Evolutionary conservation across 2,113 vertebrate genomes (phyloP).

Genomic region (Bagarius yarrelli): DNA sequence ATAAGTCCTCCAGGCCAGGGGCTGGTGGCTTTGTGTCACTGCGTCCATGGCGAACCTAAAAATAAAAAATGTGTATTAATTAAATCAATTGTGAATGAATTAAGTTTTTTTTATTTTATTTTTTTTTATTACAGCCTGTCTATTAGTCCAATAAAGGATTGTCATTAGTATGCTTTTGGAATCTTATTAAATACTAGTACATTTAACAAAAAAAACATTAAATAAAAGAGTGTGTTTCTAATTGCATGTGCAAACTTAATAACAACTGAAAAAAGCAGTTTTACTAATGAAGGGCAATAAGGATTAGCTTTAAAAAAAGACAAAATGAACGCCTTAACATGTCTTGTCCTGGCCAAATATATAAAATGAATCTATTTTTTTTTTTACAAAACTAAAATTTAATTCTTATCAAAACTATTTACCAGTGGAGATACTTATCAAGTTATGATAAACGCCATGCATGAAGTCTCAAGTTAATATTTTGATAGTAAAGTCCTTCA

Average conservation of each 20-base stretch:
- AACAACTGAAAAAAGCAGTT: background rate
- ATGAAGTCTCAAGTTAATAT: background rate
- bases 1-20: conserved; percentile 73
- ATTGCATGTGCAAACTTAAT: background rate
- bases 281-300: background rate
- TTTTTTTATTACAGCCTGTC: conserved; percentile 25
- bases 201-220: too few relatives aligned
- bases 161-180: conserved; percentile 5
- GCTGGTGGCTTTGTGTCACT: conserved; percentile 66
- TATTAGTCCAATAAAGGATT: background rate
- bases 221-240: background rate
- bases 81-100: conserved; percentile 37
- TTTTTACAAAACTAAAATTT: background rate
- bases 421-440: background rate
- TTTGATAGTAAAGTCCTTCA: background rate
- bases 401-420: background rate
- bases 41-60: conserved; percentile 68
- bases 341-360: background rate
- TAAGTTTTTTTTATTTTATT: too few relatives aligned
- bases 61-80: background rate
- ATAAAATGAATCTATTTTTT: background rate
- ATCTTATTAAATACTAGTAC: background rate
- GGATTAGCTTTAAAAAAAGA: background rate
- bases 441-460: background rate
- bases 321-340: background rate